These are phyloP conservation scores for Rhombomys opimus DNA, from an alignment of 2,113 vertebrate genomes.

Conservation along the genomic window DNA sequence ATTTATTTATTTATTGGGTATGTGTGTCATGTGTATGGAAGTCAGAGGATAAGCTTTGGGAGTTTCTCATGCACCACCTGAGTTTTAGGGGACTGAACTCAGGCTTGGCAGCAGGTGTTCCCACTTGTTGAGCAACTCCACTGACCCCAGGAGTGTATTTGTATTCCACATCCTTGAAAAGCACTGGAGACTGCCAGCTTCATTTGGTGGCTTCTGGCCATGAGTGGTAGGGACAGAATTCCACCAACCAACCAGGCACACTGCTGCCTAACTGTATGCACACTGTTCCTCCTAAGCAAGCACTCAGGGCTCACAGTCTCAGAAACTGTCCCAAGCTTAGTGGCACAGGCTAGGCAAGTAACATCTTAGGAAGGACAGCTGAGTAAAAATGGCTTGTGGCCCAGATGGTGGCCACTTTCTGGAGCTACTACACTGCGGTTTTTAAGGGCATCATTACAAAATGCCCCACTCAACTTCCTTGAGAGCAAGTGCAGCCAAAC, in stretches of 20 bases:
- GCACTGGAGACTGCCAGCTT: background rate
- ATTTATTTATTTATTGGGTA: background rate
- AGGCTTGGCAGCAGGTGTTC: background rate
- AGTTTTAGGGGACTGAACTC: background rate
- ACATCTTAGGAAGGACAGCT: background rate
- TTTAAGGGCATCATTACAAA: background rate
- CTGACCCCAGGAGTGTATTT: background rate
- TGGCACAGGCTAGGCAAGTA: fast-evolving
- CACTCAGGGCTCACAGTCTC: background rate
- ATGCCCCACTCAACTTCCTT: background rate
- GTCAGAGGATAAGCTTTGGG: background rate
- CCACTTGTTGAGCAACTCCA: background rate
- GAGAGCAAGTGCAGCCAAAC: background rate
- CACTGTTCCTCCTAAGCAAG: background rate
- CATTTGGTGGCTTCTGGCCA: background rate
- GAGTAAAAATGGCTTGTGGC: background rate
- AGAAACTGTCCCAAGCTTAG: fast-evolving
- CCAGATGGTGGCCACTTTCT: background rate
- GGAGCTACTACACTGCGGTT: background rate
- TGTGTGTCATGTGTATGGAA: background rate
- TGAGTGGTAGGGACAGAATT: background rate
- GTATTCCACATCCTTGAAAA: background rate
- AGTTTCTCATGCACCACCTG: background rate
- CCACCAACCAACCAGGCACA: fast-evolving
- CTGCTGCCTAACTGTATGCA: fast-evolving